Evolutionary conservation across 2,797 vertebrate genomes (phyloP), one percentile per base, ranked within the genome.

Genomic region (Sphenodon punctatus): DNA sequence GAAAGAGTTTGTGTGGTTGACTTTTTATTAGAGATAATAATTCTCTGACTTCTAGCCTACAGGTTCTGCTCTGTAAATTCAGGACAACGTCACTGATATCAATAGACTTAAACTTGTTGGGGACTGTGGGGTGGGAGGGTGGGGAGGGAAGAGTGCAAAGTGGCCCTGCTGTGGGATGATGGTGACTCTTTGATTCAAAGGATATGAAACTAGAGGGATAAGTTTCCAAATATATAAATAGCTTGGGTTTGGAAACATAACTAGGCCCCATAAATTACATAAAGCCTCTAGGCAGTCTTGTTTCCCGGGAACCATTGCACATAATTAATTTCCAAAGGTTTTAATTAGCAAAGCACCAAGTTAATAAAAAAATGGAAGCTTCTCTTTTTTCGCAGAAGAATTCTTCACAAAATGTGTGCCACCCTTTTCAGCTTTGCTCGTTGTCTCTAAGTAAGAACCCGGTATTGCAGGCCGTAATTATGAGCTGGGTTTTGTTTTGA

Each of bases 401-500:
- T 64, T 25, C 41, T 22, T 55, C 75, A 12, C 78, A 61, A 13
- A 10, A 3, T 42, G 75, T 80, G 89, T 56, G 71, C 82, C 80
- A 75, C 38, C 60, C 56, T 75, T 61, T 89, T 74, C 39, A 86
- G 88, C 93, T 90, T 81, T 84, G 74, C 81, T 78, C 78, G 72
- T n/a, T 90, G 80, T 93, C 90, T 92, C 89, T 90, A 20, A 78
- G 85, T 72, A 91, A 87, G 75, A 73, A 85, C 90, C 93, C n/a
- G 83, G 86, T 92, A 89, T 77, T 38, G n/a, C 88, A 85, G 66
- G 85, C 93, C 91, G 93, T 92, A 95, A 95, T 95, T 92, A 94
- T 77, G 78, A n/a, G n/a, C n/a, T n/a, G n/a, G n/a, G n/a, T n/a
- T n/a, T n/a, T n/a, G n/a, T n/a, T n/a, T n/a, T n/a, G n/a, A n/a